A percentile compares a stretch with the other conserved stretches of the same genome.
Evolutionary conservation across 2,113 vertebrate genomes (phyloP).

Genomic region (Pedetes capensis): DNA sequence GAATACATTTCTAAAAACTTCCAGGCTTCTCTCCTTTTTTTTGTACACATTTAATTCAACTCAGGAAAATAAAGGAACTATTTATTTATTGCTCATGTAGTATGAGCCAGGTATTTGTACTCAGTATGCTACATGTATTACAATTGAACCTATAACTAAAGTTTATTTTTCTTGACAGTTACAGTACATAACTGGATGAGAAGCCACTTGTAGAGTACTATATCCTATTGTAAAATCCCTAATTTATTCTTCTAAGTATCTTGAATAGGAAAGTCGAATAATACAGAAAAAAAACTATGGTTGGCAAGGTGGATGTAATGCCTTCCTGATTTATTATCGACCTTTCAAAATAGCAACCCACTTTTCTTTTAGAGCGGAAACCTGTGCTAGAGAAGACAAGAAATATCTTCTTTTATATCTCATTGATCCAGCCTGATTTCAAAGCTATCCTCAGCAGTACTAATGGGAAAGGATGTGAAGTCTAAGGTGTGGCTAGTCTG

Average conservation of each 20-base stretch:
- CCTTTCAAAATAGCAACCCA: conserved; percentile 52
- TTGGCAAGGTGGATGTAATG: neutral
- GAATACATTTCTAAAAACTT: conserved; percentile 25
- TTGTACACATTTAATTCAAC: conserved; percentile 15
- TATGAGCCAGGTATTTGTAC: neutral
- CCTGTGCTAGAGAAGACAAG: conserved; percentile 50
- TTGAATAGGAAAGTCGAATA: conserved; percentile 17
- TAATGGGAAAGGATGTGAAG: conserved; percentile 46
- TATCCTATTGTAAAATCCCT: neutral
- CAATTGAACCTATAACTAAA: neutral
- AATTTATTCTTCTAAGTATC: conserved; percentile 15
- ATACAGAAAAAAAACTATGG: neutral
- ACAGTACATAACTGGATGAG: neutral
- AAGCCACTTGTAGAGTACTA: neutral
- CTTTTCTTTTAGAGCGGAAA: conserved; percentile 57
- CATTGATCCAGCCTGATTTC: conserved; percentile 56
- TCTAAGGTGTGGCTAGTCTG: conserved; percentile 38
- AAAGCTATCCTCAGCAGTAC: conserved; percentile 56
- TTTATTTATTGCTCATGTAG: neutral
- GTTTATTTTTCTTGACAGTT: neutral
- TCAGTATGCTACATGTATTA: neutral
- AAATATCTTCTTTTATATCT: conserved; percentile 50
- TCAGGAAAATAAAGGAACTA: neutral
- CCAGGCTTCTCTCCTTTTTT: neutral
- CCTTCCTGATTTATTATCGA: conserved; percentile 44